These are phyloP conservation scores for Aporophyla nigra DNA, from an alignment of 2,888 invertebrate genomes.

Conservation along the genomic window DNA sequence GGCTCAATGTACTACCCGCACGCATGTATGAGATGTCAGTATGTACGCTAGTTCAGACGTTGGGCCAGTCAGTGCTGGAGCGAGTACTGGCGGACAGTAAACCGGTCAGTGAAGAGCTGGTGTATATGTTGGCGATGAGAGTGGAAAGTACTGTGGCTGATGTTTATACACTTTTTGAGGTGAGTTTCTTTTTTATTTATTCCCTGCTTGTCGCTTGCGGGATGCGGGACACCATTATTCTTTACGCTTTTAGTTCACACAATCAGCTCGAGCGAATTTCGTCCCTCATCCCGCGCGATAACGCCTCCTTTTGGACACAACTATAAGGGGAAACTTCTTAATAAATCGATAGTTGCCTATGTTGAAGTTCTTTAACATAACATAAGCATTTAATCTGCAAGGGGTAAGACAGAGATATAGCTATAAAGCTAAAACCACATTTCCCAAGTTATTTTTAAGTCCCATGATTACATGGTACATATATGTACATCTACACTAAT, in stretches of 20 bases:
- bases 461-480: no score
- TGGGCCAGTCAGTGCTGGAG: slow-evolving; percentile 81
- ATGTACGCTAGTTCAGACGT: slow-evolving; percentile 77
- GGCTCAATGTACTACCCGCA: slow-evolving; percentile 80
- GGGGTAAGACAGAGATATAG: no score
- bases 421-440: no score
- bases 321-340: not conserved
- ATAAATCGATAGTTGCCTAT: no score
- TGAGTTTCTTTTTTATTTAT: slow-evolving; percentile 57
- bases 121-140: slow-evolving; percentile 80
- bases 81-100: slow-evolving; percentile 78
- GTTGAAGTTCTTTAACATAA: no score
- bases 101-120: slow-evolving; percentile 81
- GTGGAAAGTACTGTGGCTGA: slow-evolving; percentile 77
- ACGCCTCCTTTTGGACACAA: not conserved
- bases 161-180: slow-evolving; percentile 81
- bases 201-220: not conserved
- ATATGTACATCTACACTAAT: no score
- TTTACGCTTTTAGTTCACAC: not conserved
- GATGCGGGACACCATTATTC: not conserved
- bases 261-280: not conserved
- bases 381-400: no score
- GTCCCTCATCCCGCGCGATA: not conserved
- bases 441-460: no score
- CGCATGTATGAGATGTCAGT: slow-evolving; percentile 84